phyloP scores from a whole-genome alignment of 2,888 invertebrate species.

The Diplazon laetatorius region DNA sequence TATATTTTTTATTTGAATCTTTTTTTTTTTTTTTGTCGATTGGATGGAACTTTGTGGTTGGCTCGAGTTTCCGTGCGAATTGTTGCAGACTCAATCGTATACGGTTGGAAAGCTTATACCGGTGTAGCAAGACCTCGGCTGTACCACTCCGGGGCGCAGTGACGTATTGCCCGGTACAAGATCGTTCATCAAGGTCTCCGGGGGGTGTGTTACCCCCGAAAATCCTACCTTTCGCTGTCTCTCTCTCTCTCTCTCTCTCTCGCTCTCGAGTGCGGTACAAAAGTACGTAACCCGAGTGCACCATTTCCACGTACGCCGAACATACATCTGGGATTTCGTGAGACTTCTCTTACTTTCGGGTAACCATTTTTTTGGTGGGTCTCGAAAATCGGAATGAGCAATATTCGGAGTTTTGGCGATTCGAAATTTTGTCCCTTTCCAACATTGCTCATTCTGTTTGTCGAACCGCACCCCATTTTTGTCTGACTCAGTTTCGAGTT shows the following conservation, averaged over 20 bases:
- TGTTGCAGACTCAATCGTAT: constrained; percentile 44
- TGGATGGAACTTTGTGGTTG: not conserved
- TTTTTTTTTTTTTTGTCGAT: not conserved
- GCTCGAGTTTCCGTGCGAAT: constrained; percentile 21
- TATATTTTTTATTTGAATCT: no score
- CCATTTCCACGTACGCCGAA: constrained; percentile 28
- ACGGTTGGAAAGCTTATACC: constrained; percentile 35
- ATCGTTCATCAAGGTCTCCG: constrained; percentile 72
- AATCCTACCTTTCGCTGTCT: constrained; percentile 54
- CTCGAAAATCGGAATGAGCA: constrained; percentile 1
- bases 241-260: no score
- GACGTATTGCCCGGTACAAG: constrained; percentile 70
- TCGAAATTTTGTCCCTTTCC: no score
- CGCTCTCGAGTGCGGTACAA: no score
- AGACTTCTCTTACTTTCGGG: constrained; percentile 4
- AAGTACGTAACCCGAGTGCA: constrained; percentile 36
- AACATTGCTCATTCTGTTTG: no score
- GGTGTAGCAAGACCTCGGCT: constrained; percentile 45
- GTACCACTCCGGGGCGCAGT: constrained; percentile 67
- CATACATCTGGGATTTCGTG: constrained; percentile 8
- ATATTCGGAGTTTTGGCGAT: no score
- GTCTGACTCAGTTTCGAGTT: no score
- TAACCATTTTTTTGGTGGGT: not conserved
- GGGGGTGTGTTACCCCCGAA: constrained; percentile 64
- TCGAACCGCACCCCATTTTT: no score